Conservation (phyloP, 1,140 invertebrate genomes). For the Drosophila seguyi region DNA sequence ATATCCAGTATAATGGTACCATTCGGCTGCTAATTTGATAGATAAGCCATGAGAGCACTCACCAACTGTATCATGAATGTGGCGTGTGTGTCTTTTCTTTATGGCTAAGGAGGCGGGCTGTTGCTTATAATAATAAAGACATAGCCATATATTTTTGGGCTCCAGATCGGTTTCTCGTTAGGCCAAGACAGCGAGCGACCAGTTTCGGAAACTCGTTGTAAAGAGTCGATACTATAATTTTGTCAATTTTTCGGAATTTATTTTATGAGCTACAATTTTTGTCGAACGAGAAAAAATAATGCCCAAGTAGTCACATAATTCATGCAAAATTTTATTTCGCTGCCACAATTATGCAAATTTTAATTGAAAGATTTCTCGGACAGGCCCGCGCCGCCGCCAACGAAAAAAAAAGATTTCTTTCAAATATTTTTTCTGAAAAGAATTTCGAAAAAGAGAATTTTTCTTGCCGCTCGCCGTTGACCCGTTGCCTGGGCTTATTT, state of each 20-base stretch:
- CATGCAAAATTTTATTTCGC: conserved; percentile 73
- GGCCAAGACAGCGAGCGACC: conserved; percentile 63
- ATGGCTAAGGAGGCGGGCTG: conserved; percentile 35
- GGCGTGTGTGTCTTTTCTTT: conserved; percentile 15
- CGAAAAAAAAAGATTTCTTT: conserved; percentile 42
- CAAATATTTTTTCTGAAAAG: conserved; percentile 57
- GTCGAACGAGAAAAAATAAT: conserved; percentile 65
- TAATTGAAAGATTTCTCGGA: conserved; percentile 77
- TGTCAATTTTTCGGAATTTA: conserved; percentile 80
- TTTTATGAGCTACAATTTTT: conserved; percentile 80
- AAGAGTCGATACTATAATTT: conserved; percentile 76
- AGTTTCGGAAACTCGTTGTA: conserved; percentile 73
- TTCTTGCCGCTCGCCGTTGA: conserved; percentile 27
- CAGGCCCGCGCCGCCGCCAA: conserved; percentile 17
- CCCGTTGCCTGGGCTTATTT: conserved; percentile 65
- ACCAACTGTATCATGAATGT: conserved; percentile 13
- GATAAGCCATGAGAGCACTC: conserved; percentile 54
- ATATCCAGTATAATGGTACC: conserved; percentile 55
- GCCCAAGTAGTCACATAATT: conserved; percentile 82
- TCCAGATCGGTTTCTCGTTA: conserved; percentile 74
- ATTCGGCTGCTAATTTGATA: conserved; percentile 78
- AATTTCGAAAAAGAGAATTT: conserved; percentile 57
- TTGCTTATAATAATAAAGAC: conserved; percentile 75
- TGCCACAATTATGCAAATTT: conserved; percentile 81
- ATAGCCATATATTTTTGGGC: conserved; percentile 75